phyloP scores from a whole-genome alignment of 1,140 invertebrate species.

The Magallana gigas region DNA sequence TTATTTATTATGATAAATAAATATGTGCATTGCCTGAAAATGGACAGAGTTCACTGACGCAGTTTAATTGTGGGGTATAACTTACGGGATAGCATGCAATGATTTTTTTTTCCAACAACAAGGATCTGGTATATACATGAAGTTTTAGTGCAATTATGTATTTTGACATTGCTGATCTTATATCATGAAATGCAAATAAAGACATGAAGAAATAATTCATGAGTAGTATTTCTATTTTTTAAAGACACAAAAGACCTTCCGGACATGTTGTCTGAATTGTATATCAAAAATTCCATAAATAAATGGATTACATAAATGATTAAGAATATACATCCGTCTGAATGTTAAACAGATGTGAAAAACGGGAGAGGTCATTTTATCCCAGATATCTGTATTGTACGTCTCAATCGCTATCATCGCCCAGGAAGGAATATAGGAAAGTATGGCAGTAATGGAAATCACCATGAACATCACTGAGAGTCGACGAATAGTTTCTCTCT shows the following conservation, averaged over 20 bases:
- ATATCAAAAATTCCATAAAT: constrained; percentile 7
- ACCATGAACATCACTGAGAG: background rate
- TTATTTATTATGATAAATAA: too few relatives aligned
- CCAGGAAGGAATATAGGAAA: background rate
- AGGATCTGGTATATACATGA: background rate
- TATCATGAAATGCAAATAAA: background rate
- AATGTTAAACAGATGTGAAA: background rate
- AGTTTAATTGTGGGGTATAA: background rate
- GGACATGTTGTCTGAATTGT: background rate
- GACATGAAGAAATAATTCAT: background rate
- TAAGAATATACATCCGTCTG: constrained; percentile 13
- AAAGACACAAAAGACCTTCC: background rate
- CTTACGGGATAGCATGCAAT: background rate
- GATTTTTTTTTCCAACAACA: background rate
- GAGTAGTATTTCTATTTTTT: background rate
- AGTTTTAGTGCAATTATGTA: too few relatives aligned
- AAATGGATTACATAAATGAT: constrained; percentile 19
- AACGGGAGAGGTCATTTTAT: background rate
- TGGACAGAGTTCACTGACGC: background rate
- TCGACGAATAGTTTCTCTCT: background rate
- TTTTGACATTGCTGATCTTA: too few relatives aligned
- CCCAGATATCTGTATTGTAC: background rate
- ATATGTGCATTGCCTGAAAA: too few relatives aligned
- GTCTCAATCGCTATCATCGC: background rate
- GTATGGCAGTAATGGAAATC: constrained; percentile 7